A percentile compares a stretch with the other conserved stretches of the same genome.
phyloP scores from a whole-genome alignment of 2,888 invertebrate genomes.

The Oscheius sp. region DNA sequence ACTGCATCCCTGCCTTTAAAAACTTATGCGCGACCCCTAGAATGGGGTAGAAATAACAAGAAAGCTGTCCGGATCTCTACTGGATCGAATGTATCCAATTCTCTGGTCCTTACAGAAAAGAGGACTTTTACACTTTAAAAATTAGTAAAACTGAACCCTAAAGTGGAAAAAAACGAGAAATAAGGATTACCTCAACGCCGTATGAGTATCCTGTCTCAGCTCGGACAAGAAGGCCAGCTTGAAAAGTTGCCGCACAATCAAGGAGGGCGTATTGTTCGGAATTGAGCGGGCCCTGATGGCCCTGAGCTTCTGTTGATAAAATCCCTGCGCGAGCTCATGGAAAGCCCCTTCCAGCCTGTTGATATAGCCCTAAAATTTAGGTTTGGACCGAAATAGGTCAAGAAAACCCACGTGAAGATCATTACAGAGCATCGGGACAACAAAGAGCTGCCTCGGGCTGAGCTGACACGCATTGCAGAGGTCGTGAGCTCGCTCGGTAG shows the following conservation, averaged over 20 bases:
- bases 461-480: conserved; percentile 91
- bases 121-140: too few relatives aligned
- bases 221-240: conserved; percentile 96
- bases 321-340: conserved; percentile 89
- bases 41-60: too few relatives aligned
- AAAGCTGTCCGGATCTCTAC: too few relatives aligned
- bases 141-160: too few relatives aligned
- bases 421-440: conserved; percentile 79
- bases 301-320: conserved; percentile 89
- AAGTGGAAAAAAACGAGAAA: neutral
- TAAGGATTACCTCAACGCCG: conserved; percentile 81
- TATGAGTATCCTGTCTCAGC: conserved; percentile 87
- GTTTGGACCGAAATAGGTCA: neutral
- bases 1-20: too few relatives aligned
- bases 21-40: too few relatives aligned
- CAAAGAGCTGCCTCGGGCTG: conserved; percentile 89
- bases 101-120: too few relatives aligned
- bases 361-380: conserved; percentile 43
- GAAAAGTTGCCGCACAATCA: conserved; percentile 94
- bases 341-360: conserved; percentile 90
- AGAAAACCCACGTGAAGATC: conserved; percentile 26
- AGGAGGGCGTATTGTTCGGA: conserved; percentile 77
- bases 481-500: conserved; percentile 89
- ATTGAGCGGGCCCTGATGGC: conserved; percentile 65
- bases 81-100: too few relatives aligned